These are phyloP conservation scores for Odontomyia ornata DNA, from an alignment of 2,888 invertebrate genomes.

Conservation along the genomic window DNA sequence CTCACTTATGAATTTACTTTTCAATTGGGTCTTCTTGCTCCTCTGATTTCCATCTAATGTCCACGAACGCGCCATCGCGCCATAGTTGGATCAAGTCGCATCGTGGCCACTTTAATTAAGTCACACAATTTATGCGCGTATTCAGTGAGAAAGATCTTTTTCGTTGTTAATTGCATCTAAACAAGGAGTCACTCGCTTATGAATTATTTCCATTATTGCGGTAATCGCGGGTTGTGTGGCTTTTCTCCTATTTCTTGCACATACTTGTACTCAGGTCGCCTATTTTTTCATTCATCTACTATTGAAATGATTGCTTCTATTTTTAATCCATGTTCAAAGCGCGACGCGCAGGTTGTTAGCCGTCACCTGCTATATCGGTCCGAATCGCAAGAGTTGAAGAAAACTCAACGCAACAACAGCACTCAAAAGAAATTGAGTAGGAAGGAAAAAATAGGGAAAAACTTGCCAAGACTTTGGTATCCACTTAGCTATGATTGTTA, in stretches of 20 bases:
- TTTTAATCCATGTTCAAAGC: slow-evolving; percentile 7
- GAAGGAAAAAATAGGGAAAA: slow-evolving; percentile 17
- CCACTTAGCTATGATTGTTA: neutral
- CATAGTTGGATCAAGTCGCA: slow-evolving; percentile 3
- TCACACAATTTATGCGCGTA: slow-evolving; percentile 46
- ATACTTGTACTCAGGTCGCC: neutral
- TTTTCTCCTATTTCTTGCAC: slow-evolving; percentile 14
- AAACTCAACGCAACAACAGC: neutral
- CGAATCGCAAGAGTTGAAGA: too few species aligned
- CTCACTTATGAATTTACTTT: neutral
- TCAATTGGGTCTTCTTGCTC: slow-evolving; percentile 10
- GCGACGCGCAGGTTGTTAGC: slow-evolving; percentile 22
- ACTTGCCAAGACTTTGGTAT: slow-evolving; percentile 14
- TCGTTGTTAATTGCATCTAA: slow-evolving; percentile 43
- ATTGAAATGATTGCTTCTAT: neutral
- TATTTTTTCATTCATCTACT: slow-evolving; percentile 18
- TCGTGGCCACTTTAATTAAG: slow-evolving; percentile 37
- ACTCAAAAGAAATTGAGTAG: neutral
- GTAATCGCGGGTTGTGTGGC: slow-evolving; percentile 34
- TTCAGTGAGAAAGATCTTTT: slow-evolving; percentile 46
- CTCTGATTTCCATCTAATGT: slow-evolving; percentile 7
- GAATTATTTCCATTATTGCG: slow-evolving; percentile 46
- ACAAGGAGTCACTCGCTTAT: slow-evolving; percentile 43
- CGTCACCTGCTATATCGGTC: neutral
- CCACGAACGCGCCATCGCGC: slow-evolving; percentile 11